phyloP scores from a whole-genome alignment of 23 tunicate species.

The Styela plicata region DNA sequence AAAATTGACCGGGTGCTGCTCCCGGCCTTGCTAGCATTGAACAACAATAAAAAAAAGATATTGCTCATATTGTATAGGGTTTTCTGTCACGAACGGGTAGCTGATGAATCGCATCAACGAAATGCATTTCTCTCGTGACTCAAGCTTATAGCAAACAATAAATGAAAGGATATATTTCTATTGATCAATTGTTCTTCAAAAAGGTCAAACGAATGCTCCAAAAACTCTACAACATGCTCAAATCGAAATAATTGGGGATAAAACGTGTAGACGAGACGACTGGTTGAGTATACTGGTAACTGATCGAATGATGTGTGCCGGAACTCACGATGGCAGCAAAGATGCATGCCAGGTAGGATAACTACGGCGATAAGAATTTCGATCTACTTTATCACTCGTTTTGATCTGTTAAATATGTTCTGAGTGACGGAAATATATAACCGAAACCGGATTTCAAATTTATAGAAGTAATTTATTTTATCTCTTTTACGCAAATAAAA shows the following conservation, averaged over 20 bases:
- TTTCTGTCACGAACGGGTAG: too few relatives aligned
- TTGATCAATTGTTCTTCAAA: not conserved
- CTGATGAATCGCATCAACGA: too few relatives aligned
- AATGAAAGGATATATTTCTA: too few relatives aligned
- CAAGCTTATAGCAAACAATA: too few relatives aligned
- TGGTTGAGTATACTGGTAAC: conserved; percentile 48
- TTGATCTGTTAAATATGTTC: not conserved
- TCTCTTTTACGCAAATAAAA: not conserved
- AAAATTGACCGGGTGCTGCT: too few relatives aligned
- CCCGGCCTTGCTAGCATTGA: too few relatives aligned
- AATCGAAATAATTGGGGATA: conserved; percentile 50
- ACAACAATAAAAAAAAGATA: too few relatives aligned
- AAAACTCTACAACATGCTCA: conserved; percentile 69
- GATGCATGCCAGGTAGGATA: conserved; percentile 96
- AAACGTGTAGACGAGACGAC: conserved; percentile 42
- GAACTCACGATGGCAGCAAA: conserved; percentile 55
- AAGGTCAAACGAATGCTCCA: conserved; percentile 45
- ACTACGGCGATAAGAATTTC: too few relatives aligned
- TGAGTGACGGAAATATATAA: not conserved
- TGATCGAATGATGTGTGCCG: conserved; percentile 83
- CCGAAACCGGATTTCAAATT: not conserved
- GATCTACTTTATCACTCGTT: not conserved
- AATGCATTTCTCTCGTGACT: too few relatives aligned
- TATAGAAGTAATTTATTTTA: not conserved
- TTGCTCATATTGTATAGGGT: too few relatives aligned